A percentile compares a stretch with the other conserved stretches of the same genome.
Conservation (phyloP, 2,888 invertebrate genomes). For the Perithous albicinctus region DNA sequence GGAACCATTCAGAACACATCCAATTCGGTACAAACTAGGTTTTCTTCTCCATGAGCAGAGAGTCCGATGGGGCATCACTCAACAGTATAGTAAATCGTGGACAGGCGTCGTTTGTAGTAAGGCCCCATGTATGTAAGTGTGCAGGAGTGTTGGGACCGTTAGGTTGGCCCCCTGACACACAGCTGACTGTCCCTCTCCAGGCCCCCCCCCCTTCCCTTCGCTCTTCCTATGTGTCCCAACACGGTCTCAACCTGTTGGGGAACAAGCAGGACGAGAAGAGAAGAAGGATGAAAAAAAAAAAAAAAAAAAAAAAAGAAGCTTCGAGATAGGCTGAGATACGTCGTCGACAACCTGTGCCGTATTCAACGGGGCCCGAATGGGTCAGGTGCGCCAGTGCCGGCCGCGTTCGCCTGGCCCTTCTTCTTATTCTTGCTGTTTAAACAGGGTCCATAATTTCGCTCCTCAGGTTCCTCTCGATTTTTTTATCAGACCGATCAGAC, state of each 20-base stretch:
- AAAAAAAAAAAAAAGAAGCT: constrained; percentile 16
- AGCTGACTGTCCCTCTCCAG: constrained; percentile 69
- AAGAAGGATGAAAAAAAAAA: constrained; percentile 17
- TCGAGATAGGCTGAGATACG: constrained; percentile 47
- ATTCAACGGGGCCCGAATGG: constrained; percentile 65
- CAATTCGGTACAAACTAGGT: constrained; percentile 3
- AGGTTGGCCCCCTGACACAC: constrained; percentile 82
- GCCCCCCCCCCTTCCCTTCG: constrained; percentile 32
- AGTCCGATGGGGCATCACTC: constrained; percentile 24
- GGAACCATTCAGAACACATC: constrained; percentile 27
- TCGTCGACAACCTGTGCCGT: constrained; percentile 70
- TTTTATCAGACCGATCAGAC: neutral
- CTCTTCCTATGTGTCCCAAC: constrained; percentile 43
- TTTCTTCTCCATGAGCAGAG: neutral
- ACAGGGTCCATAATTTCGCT: constrained; percentile 18
- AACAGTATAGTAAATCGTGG: neutral
- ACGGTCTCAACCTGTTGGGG: constrained; percentile 48
- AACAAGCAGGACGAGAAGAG: constrained; percentile 39
- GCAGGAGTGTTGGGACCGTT: constrained; percentile 77
- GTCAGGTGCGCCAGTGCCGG: constrained; percentile 70
- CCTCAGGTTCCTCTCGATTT: no score
- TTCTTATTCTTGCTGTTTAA: neutral
- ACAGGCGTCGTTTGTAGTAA: constrained; percentile 18
- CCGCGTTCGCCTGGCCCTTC: constrained; percentile 5
- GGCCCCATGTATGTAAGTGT: constrained; percentile 27